Evolutionary conservation across 1,140 invertebrate species (phyloP), one percentile per base, ranked within the genome.

Genomic region (Bombus turneri): DNA sequence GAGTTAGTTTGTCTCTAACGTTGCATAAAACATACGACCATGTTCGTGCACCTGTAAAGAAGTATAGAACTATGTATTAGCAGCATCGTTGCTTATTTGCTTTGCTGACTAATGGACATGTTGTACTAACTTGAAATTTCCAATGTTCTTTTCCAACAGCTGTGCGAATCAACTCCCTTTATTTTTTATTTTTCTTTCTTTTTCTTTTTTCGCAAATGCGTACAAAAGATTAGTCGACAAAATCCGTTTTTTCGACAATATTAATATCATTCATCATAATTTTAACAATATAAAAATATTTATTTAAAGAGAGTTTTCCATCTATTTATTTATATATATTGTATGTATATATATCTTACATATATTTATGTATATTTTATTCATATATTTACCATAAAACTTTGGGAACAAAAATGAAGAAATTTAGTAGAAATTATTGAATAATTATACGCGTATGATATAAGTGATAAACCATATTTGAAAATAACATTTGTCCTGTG

Each of bases 1-100:
- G 37, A 47, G 72, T 73, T 73, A 47, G 39, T 73, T 43, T 53
- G 18, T 47, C 9, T 41, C 28, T 31, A 18, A 73, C 72, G 72
- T 73, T 73, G 72, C 41, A 73, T 73, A 73, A 73, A 73, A 47
- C 72, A 47, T 53, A 53, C 28, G 18, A 47, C n/a, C n/a, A 22
- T 22, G 47, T 53, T 53, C 47, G 18, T 6, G 47, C 18, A 53
- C 18, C 5, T 47, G 39, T 47, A 73, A 73, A 73, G 39, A 73
- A 47, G 72, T 47, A 43, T n/a, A 47, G 28, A 47, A 73, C 28
- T 73, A 41, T 73, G 47, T 73, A 47, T 47, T 15, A 73, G 47
- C 31, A 73, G 22, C 18, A 13, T 9, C 22, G 10, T 18, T 43
- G 41, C 39, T 47, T 31, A 43, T 73, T 73, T 73, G 41, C 41